Evolutionary conservation across 2,797 vertebrate genomes (phyloP).

Genomic region (Enteromius trimaculatus): DNA sequence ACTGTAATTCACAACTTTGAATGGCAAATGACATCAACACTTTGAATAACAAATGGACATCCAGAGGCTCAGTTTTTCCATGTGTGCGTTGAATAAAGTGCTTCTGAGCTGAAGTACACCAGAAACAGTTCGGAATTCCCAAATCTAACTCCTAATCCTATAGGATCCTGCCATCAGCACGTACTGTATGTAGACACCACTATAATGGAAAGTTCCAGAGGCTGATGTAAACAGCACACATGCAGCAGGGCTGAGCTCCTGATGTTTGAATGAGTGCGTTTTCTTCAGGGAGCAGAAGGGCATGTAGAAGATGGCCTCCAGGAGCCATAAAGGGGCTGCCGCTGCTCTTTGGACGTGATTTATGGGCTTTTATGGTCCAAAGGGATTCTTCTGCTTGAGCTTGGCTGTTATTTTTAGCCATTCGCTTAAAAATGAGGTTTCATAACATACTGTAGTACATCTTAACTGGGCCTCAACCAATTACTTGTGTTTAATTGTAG

Average conservation of each 20-base stretch:
- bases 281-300: background rate
- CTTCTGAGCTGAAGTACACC: slow-evolving; percentile 9
- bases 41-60: slow-evolving; percentile 43
- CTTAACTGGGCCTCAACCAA: background rate
- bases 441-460: background rate
- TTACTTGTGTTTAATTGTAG: background rate
- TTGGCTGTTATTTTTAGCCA: background rate
- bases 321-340: background rate
- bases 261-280: background rate
- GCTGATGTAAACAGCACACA: slow-evolving; percentile 53
- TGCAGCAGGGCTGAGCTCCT: slow-evolving; percentile 31
- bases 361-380: background rate
- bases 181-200: slow-evolving; percentile 47
- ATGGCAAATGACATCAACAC: slow-evolving; percentile 31
- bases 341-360: background rate
- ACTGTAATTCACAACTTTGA: slow-evolving; percentile 25
- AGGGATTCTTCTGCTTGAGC: background rate
- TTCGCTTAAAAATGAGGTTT: background rate
- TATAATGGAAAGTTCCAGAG: slow-evolving; percentile 50
- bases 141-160: background rate
- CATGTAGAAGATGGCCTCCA: background rate
- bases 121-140: background rate
- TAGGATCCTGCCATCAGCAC: background rate
- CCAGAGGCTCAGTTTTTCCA: slow-evolving; percentile 6
- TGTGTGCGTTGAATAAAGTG: slow-evolving; percentile 49